These are phyloP conservation scores for Dendrocopos noguchii DNA, from an alignment of 2,113 vertebrate species.

Conservation along the genomic window DNA sequence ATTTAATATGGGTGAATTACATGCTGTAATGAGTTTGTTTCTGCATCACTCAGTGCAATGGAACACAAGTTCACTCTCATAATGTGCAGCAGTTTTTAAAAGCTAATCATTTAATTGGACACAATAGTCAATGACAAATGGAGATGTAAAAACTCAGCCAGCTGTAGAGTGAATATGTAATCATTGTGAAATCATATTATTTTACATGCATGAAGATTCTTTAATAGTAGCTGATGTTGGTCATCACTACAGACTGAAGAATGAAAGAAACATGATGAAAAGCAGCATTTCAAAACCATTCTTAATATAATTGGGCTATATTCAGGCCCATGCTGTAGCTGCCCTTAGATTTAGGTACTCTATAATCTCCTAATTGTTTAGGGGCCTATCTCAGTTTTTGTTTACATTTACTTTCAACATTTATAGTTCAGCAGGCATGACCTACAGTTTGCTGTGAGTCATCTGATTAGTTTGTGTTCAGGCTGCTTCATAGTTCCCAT, in stretches of 20 bases:
- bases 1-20: slow-evolving; percentile 99
- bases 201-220: slow-evolving; percentile 99
- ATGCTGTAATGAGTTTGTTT: slow-evolving; percentile 99
- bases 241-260: slow-evolving; percentile 84
- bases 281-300: slow-evolving; percentile 68
- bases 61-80: slow-evolving; percentile 99
- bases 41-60: slow-evolving; percentile 98
- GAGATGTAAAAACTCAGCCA: slow-evolving; percentile 99
- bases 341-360: slow-evolving; percentile 55
- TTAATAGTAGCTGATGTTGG: slow-evolving; percentile 96
- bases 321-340: slow-evolving; percentile 45
- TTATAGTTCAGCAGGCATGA: slow-evolving; percentile 41
- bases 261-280: slow-evolving; percentile 77
- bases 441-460: slow-evolving; percentile 34
- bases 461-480: slow-evolving; percentile 17
- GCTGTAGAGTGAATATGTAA: slow-evolving; percentile 99
- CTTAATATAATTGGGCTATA: slow-evolving; percentile 65
- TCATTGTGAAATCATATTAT: slow-evolving; percentile 99
- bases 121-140: slow-evolving; percentile 99
- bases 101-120: slow-evolving; percentile 99
- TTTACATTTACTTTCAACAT: slow-evolving; percentile 58
- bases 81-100: slow-evolving; percentile 98
- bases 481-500: not conserved
- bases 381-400: slow-evolving; percentile 42
- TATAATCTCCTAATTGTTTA: slow-evolving; percentile 49